Base-by-base conservation (phyloP, 2,888 invertebrate genomes). In the Synanthedon myopaeformis region DNA sequence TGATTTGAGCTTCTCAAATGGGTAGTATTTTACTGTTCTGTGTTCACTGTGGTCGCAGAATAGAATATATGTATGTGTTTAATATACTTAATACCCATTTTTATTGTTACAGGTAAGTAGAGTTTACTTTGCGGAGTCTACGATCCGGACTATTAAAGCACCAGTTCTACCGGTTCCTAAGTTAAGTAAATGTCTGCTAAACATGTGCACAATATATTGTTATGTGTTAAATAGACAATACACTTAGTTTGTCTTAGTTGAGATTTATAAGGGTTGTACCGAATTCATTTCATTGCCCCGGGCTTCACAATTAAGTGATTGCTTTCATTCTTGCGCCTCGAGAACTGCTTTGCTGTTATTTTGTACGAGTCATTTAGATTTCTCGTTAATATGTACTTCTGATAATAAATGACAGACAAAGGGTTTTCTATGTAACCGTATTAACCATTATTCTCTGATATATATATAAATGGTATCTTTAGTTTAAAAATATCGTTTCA, bases 241-340 rank as follows among this genome's bases (percentile, higher is more conserved):
- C 51, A 51, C 51, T 51, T 51, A 51, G 51, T 35, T n/a, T 23
- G n/a, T n/a, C 51, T n/a, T 35, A 17, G 41, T 49, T 51, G 51
- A 51, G 41, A 51, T 51, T 51, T 51, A 51, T 51, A 17, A 51
- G 51, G 51, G 51, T 49, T 51, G 51, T 19, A 35, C 41, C 19
- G 51, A 51, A 51, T 51, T 51, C 51, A 51, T 51, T 51, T 12
- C 51, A 11, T n/a, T 12, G 19, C 19, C 49, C n/a, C 45, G 14
- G 19, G 23, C 49, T 14, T 19, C 49, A 49, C 49, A 49, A 49
- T 49, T 49, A 51, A 51, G 13, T 51, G 51, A 51, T 51, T 51
- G 51, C 28, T 51, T 51, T 51, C 35, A 41, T 51, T 51, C 45
- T n/a, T 45, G 14, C 49, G 17, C n/a, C 48, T 45, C 48, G n/a